Base-by-base conservation (phyloP, 2,888 invertebrate genomes). In the Rutpela maculata region DNA sequence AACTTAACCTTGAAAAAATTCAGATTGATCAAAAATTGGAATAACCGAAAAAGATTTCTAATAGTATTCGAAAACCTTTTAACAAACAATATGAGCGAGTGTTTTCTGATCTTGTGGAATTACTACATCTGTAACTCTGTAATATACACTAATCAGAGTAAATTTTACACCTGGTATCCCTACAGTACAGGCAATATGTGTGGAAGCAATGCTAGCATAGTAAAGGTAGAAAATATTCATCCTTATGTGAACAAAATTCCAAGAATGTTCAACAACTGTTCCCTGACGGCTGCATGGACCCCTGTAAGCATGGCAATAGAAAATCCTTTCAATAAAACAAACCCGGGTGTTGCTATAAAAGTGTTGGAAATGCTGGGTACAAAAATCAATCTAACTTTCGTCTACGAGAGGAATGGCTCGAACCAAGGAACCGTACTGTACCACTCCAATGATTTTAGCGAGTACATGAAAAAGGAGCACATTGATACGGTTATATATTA, bases 291-390 rank as follows among this genome's bases (percentile, higher is more conserved):
- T n/a, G n/a, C 59, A 12, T 70, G 70, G 70, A 7, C 18, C n/a
- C 5, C 18, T 19, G 19, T 31, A 22, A 0, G 12, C 10, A 43
- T 71, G 10, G n/a, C 62, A 6, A 9, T 71, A 5, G 12, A 12
- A 4, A 11, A 71, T 17, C 71, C 71, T 1, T 62, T 50, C 18
- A 50, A 62, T 22, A 22, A 66, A 50, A 66, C 66, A 0, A 19
- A 50, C 6, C 50, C 66, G 11, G 66, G 66, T n/a, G 66, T 43
- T 1, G 10, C 43, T 11, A 18, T 66, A 10, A 2, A 17, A 11
- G 19, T 55, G n/a, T 50, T 66, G 19, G 43, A 66, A 12, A 55
- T 19, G 1, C 43, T 11, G 50, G 38, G 9, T 35, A 35, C 0
- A 7, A 35, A 35, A 35, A 35, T 35, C 7, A 35, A 35, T 35